Percentiles rank a stretch among this genome's conserved stretches.
Conservation (phyloP, 2,113 vertebrate genomes). For the Erpornis zantholeuca region DNA sequence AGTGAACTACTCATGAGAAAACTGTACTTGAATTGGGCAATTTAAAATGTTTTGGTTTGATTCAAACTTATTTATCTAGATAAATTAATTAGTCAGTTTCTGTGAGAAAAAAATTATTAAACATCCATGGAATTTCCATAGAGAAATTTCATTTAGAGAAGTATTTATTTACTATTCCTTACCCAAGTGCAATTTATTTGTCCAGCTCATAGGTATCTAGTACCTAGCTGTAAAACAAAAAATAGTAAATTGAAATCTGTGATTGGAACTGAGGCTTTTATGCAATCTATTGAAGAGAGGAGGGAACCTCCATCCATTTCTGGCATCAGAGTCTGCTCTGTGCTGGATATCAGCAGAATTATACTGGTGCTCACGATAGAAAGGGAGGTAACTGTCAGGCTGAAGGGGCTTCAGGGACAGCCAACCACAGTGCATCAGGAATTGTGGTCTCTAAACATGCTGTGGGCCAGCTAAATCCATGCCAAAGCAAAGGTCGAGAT, state of each 20-base stretch:
- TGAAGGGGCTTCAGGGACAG: neutral
- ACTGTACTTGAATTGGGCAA: neutral
- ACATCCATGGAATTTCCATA: neutral
- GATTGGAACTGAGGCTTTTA: neutral
- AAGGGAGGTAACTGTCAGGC: neutral
- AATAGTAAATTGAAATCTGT: neutral
- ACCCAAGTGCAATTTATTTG: neutral
- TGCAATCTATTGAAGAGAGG: neutral
- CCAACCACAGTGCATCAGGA: neutral
- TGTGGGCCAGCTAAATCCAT: neutral
- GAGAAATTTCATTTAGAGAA: neutral
- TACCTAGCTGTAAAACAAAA: neutral
- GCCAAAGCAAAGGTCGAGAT: neutral
- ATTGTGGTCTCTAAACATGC: neutral
- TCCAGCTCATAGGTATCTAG: neutral
- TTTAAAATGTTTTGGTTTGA: neutral
- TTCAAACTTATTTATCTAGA: neutral
- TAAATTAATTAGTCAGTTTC: neutral
- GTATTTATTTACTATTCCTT: neutral
- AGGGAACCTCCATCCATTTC: neutral
- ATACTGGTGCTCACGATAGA: accelerated
- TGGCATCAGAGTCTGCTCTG: neutral
- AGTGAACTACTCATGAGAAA: neutral
- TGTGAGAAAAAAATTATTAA: neutral
- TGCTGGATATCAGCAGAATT: neutral